Evolutionary conservation across 2,113 vertebrate genomes (phyloP).

Genomic region (Poeciliopsis occidentalis): DNA sequence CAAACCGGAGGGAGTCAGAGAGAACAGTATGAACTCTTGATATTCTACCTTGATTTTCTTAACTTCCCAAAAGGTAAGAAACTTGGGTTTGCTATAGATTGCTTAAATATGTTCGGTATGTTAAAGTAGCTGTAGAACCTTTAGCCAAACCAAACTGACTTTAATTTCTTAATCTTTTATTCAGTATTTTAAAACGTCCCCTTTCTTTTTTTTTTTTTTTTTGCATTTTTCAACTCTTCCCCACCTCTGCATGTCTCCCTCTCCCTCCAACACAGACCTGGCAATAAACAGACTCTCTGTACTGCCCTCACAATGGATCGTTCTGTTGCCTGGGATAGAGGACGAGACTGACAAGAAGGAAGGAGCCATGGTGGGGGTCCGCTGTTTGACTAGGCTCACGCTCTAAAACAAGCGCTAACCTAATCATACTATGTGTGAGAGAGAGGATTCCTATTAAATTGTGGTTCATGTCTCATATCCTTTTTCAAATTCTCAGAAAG

Average conservation of each 20-base stretch:
- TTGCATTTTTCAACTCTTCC: conserved; percentile 27
- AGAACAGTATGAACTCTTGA: too few relatives aligned
- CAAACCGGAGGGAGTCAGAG: too few relatives aligned
- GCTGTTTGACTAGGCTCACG: conserved; percentile 28
- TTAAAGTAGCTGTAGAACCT: neutral
- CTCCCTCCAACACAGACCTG: conserved; percentile 43
- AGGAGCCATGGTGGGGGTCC: conserved; percentile 28
- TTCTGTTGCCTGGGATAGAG: conserved; percentile 67
- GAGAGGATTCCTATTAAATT: neutral
- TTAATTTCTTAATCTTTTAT: neutral
- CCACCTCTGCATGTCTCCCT: conserved; percentile 14
- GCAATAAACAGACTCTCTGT: conserved; percentile 77
- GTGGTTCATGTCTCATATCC: conserved; percentile 31
- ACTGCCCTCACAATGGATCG: conserved; percentile 69
- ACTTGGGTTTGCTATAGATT: too few relatives aligned
- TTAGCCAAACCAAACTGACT: neutral
- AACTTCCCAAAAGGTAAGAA: too few relatives aligned
- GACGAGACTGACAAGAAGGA: conserved; percentile 40
- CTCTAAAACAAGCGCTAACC: conserved; percentile 45
- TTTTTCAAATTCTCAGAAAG: conserved; percentile 20
- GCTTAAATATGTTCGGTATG: too few relatives aligned
- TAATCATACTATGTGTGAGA: conserved; percentile 27
- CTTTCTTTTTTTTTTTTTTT: conserved; percentile 24
- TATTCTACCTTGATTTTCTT: too few relatives aligned
- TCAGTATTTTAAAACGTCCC: neutral